Evolutionary conservation across 2,797 vertebrate species (phyloP).

Genomic region (Sebastes minor): DNA sequence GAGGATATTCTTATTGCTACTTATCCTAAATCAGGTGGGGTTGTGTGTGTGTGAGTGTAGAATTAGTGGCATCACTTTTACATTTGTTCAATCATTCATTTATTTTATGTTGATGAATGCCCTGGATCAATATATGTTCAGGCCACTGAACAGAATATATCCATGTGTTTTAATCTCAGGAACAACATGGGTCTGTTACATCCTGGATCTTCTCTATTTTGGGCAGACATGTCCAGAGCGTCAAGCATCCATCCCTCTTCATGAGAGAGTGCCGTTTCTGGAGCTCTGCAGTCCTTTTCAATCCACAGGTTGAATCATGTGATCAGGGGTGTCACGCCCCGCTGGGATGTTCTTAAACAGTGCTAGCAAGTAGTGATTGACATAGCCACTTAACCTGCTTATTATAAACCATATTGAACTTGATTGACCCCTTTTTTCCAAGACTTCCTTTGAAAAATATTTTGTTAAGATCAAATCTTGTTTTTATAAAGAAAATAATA

Average conservation of each 20-base stretch:
- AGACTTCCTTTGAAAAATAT: too few relatives aligned
- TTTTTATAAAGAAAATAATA: neutral
- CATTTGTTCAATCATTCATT: neutral
- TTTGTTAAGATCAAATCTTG: too few relatives aligned
- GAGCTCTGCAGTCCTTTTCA: slow-evolving; percentile 31
- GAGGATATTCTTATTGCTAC: slow-evolving; percentile 76
- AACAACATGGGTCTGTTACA: slow-evolving; percentile 75
- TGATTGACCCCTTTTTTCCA: too few relatives aligned
- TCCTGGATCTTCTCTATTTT: slow-evolving; percentile 77
- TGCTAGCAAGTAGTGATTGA: too few relatives aligned
- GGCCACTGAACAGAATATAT: neutral
- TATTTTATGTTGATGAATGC: neutral
- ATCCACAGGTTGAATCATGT: slow-evolving; percentile 47
- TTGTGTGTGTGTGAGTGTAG: neutral
- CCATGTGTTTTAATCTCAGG: slow-evolving; percentile 41
- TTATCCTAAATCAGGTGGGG: slow-evolving; percentile 76
- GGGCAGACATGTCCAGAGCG: slow-evolving; percentile 51
- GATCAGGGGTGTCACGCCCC: neutral
- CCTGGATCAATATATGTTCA: neutral
- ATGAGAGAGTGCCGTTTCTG: slow-evolving; percentile 69
- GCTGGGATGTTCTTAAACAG: too few relatives aligned
- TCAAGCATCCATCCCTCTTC: slow-evolving; percentile 61
- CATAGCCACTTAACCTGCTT: too few relatives aligned
- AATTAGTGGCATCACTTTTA: neutral
- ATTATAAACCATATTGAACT: too few relatives aligned